Evolutionary conservation across 2,888 invertebrate genomes (phyloP).

Genomic region (Sarcophaga rosellei): DNA sequence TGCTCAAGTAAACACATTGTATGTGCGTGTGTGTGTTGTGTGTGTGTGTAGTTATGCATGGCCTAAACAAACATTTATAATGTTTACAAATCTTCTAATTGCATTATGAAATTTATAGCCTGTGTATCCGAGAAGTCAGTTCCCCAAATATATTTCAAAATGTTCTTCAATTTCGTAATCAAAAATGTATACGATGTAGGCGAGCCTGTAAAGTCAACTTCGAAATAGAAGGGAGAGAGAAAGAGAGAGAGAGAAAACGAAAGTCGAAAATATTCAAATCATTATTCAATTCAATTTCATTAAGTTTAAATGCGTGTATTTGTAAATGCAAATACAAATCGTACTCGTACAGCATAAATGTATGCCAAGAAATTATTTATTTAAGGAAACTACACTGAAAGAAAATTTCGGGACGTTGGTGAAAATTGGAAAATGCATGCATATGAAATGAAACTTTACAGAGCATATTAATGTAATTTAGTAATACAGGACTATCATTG

Average conservation of each 20-base stretch:
- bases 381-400: conserved; percentile 4
- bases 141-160: neutral
- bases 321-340: neutral
- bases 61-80: conserved; percentile 47
- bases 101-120: conserved; percentile 68
- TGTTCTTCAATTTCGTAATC: neutral
- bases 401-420: neutral
- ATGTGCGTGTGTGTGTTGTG: neutral
- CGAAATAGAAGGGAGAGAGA: neutral
- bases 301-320: conserved; percentile 25
- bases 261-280: conserved; percentile 45
- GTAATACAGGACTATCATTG: too few species aligned
- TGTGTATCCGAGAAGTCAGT: conserved; percentile 49
- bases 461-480: too few species aligned
- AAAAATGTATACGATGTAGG: neutral
- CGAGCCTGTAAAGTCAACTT: conserved; percentile 13
- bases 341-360: neutral
- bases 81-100: conserved; percentile 67
- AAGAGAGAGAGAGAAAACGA: neutral
- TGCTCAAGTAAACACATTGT: neutral
- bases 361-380: neutral
- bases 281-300: conserved; percentile 62
- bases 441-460: too few species aligned
- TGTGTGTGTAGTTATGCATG: neutral
- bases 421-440: too few species aligned